phyloP scores from a whole-genome alignment of 2,888 invertebrate genomes.

The Caenorhabditis uteleia region DNA sequence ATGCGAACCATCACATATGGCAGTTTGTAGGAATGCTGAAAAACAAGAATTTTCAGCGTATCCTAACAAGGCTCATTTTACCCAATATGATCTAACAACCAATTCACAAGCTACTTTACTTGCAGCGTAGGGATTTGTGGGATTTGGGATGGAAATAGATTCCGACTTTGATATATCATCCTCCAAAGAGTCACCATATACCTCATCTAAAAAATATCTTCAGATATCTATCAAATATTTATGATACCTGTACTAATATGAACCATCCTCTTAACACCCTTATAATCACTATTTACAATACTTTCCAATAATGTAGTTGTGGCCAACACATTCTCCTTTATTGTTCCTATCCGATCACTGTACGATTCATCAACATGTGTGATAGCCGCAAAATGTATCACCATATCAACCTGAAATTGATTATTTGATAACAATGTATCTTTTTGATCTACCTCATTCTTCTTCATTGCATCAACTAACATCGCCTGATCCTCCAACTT shows the following conservation, averaged over 20 bases:
- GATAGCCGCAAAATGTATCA: conserved; percentile 69
- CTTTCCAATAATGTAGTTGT: conserved; percentile 66
- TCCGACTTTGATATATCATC: conserved; percentile 64
- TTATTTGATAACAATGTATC: no score
- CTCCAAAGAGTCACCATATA: conserved; percentile 69
- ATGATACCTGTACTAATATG: conserved; percentile 64
- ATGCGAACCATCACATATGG: conserved; percentile 69
- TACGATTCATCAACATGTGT: conserved; percentile 70
- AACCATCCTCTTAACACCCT: conserved; percentile 59
- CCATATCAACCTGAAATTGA: conserved; percentile 56
- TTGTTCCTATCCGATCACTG: conserved; percentile 66
- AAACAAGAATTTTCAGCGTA: conserved; percentile 13
- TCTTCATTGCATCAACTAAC: conserved; percentile 49
- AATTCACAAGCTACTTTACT: conserved; percentile 67
- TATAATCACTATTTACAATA: conserved; percentile 56
- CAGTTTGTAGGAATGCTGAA: conserved; percentile 68
- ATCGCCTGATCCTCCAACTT: conserved; percentile 55
- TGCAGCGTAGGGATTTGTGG: conserved; percentile 69
- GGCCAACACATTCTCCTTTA: conserved; percentile 66
- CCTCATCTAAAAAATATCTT: conserved; percentile 62
- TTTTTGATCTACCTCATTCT: conserved; percentile 45
- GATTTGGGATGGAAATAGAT: conserved; percentile 55
- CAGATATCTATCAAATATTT: neutral
- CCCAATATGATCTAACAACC: conserved; percentile 62
- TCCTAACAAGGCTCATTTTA: conserved; percentile 39